These are phyloP conservation scores for Coendou prehensilis DNA, from an alignment of 2,797 vertebrate species.

Conservation along the genomic window DNA sequence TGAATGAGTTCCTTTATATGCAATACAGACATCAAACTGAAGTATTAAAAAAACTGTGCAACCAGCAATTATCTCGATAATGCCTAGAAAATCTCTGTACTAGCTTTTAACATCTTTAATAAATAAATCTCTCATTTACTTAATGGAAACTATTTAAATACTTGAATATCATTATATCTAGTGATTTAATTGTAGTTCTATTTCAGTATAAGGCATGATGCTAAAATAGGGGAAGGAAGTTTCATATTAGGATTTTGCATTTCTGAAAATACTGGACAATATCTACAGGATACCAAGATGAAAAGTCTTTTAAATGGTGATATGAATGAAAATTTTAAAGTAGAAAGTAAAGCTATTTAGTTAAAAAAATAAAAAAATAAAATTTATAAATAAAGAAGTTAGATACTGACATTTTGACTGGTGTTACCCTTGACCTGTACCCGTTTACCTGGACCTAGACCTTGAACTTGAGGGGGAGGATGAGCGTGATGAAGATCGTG, in stretches of 20 bases:
- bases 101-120: not conserved
- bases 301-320: slow-evolving; percentile 62
- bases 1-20: slow-evolving; percentile 50
- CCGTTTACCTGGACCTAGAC: slow-evolving; percentile 99
- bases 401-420: slow-evolving; percentile 99
- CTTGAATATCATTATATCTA: not conserved
- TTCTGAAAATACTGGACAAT: slow-evolving; percentile 52
- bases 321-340: slow-evolving; percentile 70
- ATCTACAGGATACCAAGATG: not conserved
- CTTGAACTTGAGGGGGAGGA: slow-evolving; percentile 98
- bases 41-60: slow-evolving; percentile 27
- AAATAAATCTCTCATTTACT: slow-evolving; percentile 5
- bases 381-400: slow-evolving; percentile 94
- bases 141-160: slow-evolving; percentile 31
- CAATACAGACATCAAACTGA: slow-evolving; percentile 34
- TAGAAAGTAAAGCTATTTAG: slow-evolving; percentile 81
- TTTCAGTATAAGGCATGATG: slow-evolving; percentile 46
- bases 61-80: slow-evolving; percentile 26
- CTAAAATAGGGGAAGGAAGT: slow-evolving; percentile 30
- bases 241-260: slow-evolving; percentile 25
- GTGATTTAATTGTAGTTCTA: slow-evolving; percentile 25
- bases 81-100: not conserved
- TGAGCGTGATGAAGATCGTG: slow-evolving; percentile 95
- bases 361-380: slow-evolving; percentile 83
- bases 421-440: slow-evolving; percentile 99